These are phyloP conservation scores for Diceros bicornis DNA, from an alignment of 2,797 vertebrate genomes.

Conservation along the genomic window DNA sequence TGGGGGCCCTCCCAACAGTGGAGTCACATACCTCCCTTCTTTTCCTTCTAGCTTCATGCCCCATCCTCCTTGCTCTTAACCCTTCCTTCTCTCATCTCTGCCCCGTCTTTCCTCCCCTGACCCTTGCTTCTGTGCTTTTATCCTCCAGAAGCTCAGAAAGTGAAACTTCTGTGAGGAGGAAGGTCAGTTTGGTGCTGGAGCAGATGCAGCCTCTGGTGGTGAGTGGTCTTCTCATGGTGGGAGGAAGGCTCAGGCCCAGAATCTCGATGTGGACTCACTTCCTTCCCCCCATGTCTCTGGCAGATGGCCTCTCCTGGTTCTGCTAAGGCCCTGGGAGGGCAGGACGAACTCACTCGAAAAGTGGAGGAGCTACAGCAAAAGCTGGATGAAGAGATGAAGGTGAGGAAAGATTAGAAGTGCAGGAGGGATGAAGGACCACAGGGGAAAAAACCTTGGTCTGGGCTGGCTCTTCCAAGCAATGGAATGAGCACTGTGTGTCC, in stretches of 20 bases:
- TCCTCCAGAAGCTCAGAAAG: slow-evolving; percentile 92
- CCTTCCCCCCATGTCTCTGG: background rate
- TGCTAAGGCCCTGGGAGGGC: slow-evolving; percentile 80
- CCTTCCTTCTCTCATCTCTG: background rate
- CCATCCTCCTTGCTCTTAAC: background rate
- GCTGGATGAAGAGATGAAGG: slow-evolving; percentile 91
- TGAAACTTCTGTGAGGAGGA: slow-evolving; percentile 91
- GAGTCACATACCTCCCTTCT: background rate
- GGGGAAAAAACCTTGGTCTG: background rate
- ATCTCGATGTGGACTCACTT: background rate
- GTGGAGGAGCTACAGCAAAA: slow-evolving; percentile 91
- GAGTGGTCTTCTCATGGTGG: slow-evolving; percentile 48
- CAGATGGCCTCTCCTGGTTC: slow-evolving; percentile 82
- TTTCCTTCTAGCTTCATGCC: background rate
- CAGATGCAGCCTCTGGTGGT: slow-evolving; percentile 93
- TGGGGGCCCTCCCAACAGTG: background rate
- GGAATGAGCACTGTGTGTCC: background rate
- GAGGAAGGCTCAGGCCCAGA: background rate
- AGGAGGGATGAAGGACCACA: background rate
- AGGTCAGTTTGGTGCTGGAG: slow-evolving; percentile 92
- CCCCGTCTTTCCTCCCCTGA: background rate
- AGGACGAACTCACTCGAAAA: slow-evolving; percentile 89
- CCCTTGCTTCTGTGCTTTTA: background rate
- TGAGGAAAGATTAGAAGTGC: slow-evolving; percentile 75
- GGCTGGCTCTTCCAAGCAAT: background rate